Evolutionary conservation across 1,140 invertebrate genomes (phyloP).

Genomic region (Homarus americanus): DNA sequence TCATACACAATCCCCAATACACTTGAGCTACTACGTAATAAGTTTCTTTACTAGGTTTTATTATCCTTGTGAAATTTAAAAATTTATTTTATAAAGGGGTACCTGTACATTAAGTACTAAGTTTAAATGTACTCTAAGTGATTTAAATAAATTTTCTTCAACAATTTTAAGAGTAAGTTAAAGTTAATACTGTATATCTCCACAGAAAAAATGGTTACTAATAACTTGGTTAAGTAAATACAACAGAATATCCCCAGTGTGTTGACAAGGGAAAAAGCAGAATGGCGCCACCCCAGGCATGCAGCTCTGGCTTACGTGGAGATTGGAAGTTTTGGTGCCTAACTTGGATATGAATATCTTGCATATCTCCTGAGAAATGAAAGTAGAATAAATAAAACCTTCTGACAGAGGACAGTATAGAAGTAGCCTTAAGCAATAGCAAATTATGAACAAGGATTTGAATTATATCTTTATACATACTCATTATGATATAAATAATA

Average conservation of each 20-base stretch:
- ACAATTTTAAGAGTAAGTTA: no score
- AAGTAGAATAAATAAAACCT: conserved; percentile 52
- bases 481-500: no score
- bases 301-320: conserved; percentile 67
- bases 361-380: conserved; percentile 71
- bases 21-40: no score
- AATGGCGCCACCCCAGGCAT: conserved; percentile 31
- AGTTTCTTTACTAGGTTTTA: no score
- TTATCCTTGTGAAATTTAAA: no score
- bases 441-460: neutral
- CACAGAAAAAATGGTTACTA: neutral
- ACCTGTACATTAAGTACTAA: no score
- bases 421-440: neutral
- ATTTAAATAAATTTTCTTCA: no score
- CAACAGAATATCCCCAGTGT: neutral
- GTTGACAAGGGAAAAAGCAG: conserved; percentile 9
- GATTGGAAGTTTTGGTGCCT: conserved; percentile 70
- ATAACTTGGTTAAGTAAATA: neutral
- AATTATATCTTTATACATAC: no score
- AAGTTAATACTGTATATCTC: neutral
- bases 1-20: no score
- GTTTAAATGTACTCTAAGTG: no score
- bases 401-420: neutral
- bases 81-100: no score
- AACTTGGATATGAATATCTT: conserved; percentile 72